Conservation (phyloP, 2,113 vertebrate species). For the Propithecus coquereli region DNA sequence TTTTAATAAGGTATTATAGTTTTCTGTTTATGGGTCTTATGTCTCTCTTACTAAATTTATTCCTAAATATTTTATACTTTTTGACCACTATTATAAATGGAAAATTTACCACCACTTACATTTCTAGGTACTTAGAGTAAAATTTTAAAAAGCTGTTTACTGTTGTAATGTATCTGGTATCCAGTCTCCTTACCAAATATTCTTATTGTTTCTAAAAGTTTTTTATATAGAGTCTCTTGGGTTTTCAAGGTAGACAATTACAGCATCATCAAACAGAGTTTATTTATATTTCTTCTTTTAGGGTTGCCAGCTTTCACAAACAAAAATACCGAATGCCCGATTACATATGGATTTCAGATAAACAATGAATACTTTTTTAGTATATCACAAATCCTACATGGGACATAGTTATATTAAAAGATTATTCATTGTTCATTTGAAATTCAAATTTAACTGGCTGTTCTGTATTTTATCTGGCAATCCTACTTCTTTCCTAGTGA, state of each 20-base stretch:
- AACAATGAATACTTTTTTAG: neutral
- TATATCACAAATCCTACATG: neutral
- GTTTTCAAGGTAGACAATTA: constrained; percentile 9
- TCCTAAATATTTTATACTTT: constrained; percentile 41
- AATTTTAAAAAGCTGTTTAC: neutral
- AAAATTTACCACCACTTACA: neutral
- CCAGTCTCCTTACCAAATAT: constrained; percentile 9
- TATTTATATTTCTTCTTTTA: neutral
- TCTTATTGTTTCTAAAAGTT: constrained; percentile 3
- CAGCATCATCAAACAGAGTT: neutral
- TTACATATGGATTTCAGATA: constrained; percentile 27
- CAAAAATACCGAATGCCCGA: neutral
- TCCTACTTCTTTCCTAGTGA: neutral
- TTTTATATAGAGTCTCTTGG: neutral
- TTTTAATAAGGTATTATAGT: neutral
- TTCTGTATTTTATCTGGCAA: neutral
- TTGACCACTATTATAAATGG: neutral
- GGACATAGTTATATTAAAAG: neutral
- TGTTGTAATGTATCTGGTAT: neutral
- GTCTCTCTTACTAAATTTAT: constrained; percentile 1
- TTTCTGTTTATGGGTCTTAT: neutral
- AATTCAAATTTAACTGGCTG: neutral
- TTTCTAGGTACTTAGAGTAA: constrained; percentile 33
- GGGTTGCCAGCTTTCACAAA: constrained; percentile 17
- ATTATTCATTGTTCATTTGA: constrained; percentile 1